These are phyloP conservation scores for Drosophila ezoana DNA, from an alignment of 2,888 invertebrate genomes.

Conservation along the genomic window DNA sequence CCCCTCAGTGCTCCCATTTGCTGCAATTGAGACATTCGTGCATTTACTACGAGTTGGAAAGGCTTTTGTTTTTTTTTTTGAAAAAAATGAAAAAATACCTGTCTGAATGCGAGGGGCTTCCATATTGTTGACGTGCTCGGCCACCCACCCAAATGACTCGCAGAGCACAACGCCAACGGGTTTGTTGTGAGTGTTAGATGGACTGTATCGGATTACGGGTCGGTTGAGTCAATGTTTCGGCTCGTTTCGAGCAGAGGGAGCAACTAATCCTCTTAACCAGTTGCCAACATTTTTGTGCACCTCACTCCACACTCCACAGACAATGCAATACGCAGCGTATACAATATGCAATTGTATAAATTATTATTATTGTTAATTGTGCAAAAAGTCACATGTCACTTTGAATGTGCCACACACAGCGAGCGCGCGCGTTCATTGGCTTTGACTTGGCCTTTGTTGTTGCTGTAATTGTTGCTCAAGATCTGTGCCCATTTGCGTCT, in stretches of 20 bases:
- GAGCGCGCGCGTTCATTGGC: conserved; percentile 38
- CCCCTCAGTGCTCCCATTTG: conserved; percentile 32
- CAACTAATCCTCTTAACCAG: conserved; percentile 57
- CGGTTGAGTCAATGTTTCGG: conserved; percentile 11
- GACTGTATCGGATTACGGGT: conserved; percentile 68
- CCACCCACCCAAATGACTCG: conserved; percentile 71
- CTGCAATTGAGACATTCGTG: conserved; percentile 56
- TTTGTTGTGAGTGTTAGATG: conserved; percentile 65
- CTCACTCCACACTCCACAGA: conserved; percentile 13
- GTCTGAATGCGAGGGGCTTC: conserved; percentile 65
- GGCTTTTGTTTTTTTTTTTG: no score
- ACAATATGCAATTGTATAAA: conserved; percentile 27
- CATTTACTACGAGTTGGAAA: conserved; percentile 64
- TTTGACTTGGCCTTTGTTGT: conserved; percentile 25
- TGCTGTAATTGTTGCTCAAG: conserved; percentile 37
- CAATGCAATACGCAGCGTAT: conserved; percentile 12
- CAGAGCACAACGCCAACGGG: conserved; percentile 53
- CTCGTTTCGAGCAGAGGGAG: background rate
- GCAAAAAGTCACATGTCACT: conserved; percentile 48
- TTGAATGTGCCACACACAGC: conserved; percentile 13
- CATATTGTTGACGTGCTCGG: conserved; percentile 42
- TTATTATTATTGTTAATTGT: conserved; percentile 44
- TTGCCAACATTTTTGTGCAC: conserved; percentile 8
- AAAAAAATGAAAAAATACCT: background rate
- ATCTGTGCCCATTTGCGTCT: background rate